A percentile compares a stretch with the other conserved stretches of the same genome.
These are phyloP conservation scores for Tenualosa ilisha DNA, from an alignment of 2,797 vertebrate species.

Conservation along the genomic window DNA sequence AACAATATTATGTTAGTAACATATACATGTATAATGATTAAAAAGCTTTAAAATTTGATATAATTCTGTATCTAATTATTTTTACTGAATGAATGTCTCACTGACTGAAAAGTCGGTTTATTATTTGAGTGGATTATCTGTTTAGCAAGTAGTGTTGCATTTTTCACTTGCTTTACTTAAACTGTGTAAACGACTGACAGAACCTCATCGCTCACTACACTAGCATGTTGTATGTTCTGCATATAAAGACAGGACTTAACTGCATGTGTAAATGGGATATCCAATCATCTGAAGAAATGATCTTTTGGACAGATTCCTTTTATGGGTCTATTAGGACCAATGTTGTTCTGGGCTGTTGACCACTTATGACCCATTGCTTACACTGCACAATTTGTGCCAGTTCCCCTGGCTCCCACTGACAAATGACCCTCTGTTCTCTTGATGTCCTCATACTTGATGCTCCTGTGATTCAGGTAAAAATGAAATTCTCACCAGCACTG, in stretches of 20 bases:
- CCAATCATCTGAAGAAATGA: conserved; percentile 4
- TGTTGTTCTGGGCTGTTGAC: conserved; percentile 23
- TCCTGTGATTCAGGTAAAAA: neutral
- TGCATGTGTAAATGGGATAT: neutral
- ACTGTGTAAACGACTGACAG: neutral
- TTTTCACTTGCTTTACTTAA: no score
- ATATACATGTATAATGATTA: neutral
- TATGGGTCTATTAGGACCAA: neutral
- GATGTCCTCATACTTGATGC: neutral
- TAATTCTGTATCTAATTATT: no score
- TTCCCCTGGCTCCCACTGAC: neutral
- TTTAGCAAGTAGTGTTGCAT: no score
- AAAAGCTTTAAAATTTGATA: neutral
- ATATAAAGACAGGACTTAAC: neutral
- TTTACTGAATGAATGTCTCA: no score
- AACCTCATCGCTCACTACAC: neutral
- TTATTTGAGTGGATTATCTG: no score
- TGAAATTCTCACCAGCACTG: neutral
- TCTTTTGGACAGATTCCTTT: neutral
- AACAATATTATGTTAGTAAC: no score
- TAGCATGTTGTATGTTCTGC: neutral
- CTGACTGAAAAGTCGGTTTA: no score
- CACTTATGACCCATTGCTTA: conserved; percentile 14
- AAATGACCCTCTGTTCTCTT: neutral
- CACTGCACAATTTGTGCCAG: conserved; percentile 11